A percentile compares a stretch with the other conserved stretches of the same genome.
phyloP scores from a whole-genome alignment of 1,140 invertebrate genomes.

The Drosophila lini region DNA sequence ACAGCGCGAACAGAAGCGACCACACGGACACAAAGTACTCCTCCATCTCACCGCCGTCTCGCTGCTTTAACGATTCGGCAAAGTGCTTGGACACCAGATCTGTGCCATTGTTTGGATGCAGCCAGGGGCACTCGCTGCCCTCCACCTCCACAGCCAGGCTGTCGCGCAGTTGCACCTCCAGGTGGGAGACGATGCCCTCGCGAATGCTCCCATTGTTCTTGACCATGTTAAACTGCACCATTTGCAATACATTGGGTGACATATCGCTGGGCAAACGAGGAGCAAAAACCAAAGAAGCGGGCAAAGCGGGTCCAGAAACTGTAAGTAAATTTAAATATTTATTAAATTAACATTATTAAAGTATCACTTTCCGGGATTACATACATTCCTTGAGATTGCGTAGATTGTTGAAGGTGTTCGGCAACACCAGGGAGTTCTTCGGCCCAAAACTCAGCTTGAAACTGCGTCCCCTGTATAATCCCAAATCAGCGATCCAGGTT shows the following conservation, averaged over 20 bases:
- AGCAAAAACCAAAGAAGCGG: slow-evolving; percentile 50
- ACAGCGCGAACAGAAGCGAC: slow-evolving; percentile 92
- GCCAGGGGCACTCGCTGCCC: slow-evolving; percentile 85
- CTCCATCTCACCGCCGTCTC: slow-evolving; percentile 67
- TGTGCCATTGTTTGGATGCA: slow-evolving; percentile 79
- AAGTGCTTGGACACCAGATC: slow-evolving; percentile 85
- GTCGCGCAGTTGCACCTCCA: slow-evolving; percentile 85
- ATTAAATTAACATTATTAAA: background rate
- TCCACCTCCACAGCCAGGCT: slow-evolving; percentile 84
- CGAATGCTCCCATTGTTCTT: slow-evolving; percentile 54
- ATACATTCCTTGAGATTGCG: slow-evolving; percentile 50
- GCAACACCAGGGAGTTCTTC: slow-evolving; percentile 86
- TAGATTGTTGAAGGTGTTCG: slow-evolving; percentile 66
- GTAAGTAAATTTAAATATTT: background rate
- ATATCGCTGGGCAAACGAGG: slow-evolving; percentile 57
- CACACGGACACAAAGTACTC: slow-evolving; percentile 88
- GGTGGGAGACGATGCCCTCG: slow-evolving; percentile 84
- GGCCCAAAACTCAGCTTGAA: slow-evolving; percentile 91
- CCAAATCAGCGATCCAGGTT: slow-evolving; percentile 88
- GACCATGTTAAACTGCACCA: slow-evolving; percentile 67
- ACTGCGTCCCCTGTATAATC: slow-evolving; percentile 88
- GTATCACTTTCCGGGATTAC: fast-evolving
- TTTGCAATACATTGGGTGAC: slow-evolving; percentile 62
- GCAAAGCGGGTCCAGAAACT: slow-evolving; percentile 20
- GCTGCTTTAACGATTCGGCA: slow-evolving; percentile 84